phyloP scores from a whole-genome alignment of 2,113 vertebrate genomes.

The Anguilla rostrata region DNA sequence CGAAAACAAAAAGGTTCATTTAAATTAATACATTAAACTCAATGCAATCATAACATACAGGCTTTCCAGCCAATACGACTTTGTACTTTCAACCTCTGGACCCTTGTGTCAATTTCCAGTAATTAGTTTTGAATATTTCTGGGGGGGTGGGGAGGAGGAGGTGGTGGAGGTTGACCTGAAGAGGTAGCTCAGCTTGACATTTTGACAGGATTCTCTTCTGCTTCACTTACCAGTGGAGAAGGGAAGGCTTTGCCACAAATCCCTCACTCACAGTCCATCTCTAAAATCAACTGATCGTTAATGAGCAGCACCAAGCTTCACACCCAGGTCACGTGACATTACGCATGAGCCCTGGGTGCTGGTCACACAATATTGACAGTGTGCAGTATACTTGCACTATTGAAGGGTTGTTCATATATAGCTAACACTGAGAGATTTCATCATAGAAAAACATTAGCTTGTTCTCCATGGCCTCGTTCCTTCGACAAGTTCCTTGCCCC shows the following conservation, averaged over 20 bases:
- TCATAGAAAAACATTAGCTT: background rate
- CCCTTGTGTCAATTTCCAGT: constrained; percentile 73
- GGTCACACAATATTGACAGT: background rate
- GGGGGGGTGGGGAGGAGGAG: constrained; percentile 59
- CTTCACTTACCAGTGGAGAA: too few relatives aligned
- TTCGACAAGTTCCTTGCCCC: background rate
- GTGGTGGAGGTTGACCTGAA: constrained; percentile 47
- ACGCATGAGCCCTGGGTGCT: background rate
- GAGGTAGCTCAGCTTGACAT: constrained; percentile 11
- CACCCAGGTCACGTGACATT: constrained; percentile 12
- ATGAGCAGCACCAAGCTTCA: background rate
- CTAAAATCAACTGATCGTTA: background rate
- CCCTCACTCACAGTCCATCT: background rate
- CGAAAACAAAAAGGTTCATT: constrained; percentile 70
- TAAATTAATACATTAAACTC: constrained; percentile 64
- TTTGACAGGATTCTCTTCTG: background rate
- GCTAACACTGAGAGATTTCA: background rate
- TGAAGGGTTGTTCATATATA: background rate
- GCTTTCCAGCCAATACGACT: constrained; percentile 75
- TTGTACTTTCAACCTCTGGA: constrained; percentile 73
- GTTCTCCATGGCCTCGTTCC: constrained; percentile 16
- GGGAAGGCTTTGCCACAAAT: background rate
- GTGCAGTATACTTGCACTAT: background rate
- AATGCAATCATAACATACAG: constrained; percentile 82
- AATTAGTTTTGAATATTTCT: constrained; percentile 65